Base-by-base conservation (phyloP, 2,113 vertebrate species). In the Coturnix japonica region DNA sequence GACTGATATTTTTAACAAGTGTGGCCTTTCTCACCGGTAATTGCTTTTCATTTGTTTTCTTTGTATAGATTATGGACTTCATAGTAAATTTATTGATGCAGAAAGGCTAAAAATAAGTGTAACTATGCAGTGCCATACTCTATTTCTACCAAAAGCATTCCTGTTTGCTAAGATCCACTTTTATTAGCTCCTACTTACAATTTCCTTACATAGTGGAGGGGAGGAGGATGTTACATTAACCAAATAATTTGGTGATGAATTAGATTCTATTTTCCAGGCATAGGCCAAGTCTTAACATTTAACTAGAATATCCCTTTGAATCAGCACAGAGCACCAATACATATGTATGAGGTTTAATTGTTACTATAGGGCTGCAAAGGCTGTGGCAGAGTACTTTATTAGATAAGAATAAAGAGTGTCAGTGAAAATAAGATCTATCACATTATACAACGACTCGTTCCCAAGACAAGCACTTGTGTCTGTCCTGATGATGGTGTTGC, bases 341-440 rank as follows among this genome's bases (percentile, higher is more conserved):
- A 47, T 88, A 46, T 54, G 61, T 92, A 87, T 91, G 85, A 82
- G 75, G 61, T 90, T 96, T 96, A 96, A 97, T 97, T 97, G 94
- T 93, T 79, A 28, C 46, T 47, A 66, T 47, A 54, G 18, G 80
- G 13, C 93, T 95, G 67, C 74, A 63, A 85, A 96, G 65, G 41
- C 91, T 63, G 17, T 37, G 81, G 72, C 1, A 0, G 23, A 44
- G n/a, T 90, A 23, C 82, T 95, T 91, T 96, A 92, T 95, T 96
- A 96, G 95, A 67, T 86, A 93, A 94, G 91, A 97, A 95, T 95
- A 93, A 96, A 89, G 76, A 91, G 53, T 95, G 93, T 93, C 95
- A 91, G 88, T 94, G 73, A 93, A 96, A 97, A 97, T 96, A 89
- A 96, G 96, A 81, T 90, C 92, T 95, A 81, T 93, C 95, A 63